phyloP scores from a whole-genome alignment of 2,113 vertebrate genomes.

The Ibidorhyncha struthersii region DNA sequence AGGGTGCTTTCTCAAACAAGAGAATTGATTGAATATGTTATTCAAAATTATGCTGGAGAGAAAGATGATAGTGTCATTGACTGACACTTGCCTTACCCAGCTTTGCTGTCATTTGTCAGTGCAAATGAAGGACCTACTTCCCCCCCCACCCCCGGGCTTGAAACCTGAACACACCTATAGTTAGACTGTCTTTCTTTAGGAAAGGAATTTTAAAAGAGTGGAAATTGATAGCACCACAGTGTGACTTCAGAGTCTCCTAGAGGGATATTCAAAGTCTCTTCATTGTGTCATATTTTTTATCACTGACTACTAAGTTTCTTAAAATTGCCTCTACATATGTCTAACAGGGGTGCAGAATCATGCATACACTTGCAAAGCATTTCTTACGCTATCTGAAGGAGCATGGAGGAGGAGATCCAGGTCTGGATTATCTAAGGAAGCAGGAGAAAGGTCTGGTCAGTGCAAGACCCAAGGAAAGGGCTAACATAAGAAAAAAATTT shows the following conservation, averaged over 20 bases:
- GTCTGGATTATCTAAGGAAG: background rate
- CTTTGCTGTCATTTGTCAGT: background rate
- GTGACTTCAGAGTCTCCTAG: background rate
- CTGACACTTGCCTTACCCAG: background rate
- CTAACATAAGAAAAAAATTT: background rate
- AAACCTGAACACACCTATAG: background rate
- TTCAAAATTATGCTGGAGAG: background rate
- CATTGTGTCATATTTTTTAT: background rate
- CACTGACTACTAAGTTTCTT: background rate
- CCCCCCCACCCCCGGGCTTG: rapidly evolving
- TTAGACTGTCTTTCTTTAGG: background rate
- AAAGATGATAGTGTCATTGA: background rate
- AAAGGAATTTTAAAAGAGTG: background rate
- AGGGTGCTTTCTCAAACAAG: background rate
- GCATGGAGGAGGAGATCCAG: background rate
- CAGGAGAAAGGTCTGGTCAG: background rate
- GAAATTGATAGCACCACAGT: background rate
- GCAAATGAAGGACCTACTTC: background rate
- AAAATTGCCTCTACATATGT: background rate
- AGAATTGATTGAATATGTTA: background rate
- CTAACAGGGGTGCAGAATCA: background rate
- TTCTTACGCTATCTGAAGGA: background rate
- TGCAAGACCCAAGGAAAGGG: background rate
- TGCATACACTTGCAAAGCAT: background rate
- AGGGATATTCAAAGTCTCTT: background rate